Percentiles rank a stretch among this genome's conserved stretches.
Conservation (phyloP, 1,140 invertebrate species). For the Microplitis demolitor region DNA sequence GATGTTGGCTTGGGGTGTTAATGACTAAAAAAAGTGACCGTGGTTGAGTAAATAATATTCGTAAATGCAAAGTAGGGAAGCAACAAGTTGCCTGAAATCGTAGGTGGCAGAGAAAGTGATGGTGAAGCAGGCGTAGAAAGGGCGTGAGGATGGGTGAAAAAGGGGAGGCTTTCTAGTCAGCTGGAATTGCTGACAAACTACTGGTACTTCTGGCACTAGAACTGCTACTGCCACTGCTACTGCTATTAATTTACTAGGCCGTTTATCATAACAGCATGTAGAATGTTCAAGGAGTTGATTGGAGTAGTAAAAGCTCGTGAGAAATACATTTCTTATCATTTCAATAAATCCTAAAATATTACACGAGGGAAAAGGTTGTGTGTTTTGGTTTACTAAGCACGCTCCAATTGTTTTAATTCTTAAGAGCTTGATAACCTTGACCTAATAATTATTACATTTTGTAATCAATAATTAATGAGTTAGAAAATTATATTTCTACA, state of each 20-base stretch:
- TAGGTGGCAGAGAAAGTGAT: constrained; percentile 29
- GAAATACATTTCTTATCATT: background rate
- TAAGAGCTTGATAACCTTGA: background rate
- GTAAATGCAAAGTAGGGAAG: constrained; percentile 27
- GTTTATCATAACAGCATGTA: constrained; percentile 21
- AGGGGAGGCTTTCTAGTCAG: constrained; percentile 21
- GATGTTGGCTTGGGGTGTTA: background rate
- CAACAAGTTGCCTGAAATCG: constrained; percentile 44
- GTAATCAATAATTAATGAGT: background rate
- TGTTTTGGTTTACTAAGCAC: background rate
- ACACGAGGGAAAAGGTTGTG: too few species aligned
- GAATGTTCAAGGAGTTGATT: background rate
- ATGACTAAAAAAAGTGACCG: background rate
- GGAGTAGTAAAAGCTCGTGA: background rate
- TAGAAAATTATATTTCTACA: background rate
- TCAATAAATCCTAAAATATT: constrained; percentile 1
- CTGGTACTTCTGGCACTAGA: background rate
- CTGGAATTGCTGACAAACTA: background rate
- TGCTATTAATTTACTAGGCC: background rate
- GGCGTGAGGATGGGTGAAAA: constrained; percentile 21
- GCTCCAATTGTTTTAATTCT: background rate
- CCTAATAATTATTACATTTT: background rate
- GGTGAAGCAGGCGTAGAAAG: constrained; percentile 36
- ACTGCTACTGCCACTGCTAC: constrained; percentile 16
- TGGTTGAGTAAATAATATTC: constrained; percentile 13